Evolutionary conservation across 2,888 invertebrate species (phyloP).

Genomic region (Chouioia cunea): DNA sequence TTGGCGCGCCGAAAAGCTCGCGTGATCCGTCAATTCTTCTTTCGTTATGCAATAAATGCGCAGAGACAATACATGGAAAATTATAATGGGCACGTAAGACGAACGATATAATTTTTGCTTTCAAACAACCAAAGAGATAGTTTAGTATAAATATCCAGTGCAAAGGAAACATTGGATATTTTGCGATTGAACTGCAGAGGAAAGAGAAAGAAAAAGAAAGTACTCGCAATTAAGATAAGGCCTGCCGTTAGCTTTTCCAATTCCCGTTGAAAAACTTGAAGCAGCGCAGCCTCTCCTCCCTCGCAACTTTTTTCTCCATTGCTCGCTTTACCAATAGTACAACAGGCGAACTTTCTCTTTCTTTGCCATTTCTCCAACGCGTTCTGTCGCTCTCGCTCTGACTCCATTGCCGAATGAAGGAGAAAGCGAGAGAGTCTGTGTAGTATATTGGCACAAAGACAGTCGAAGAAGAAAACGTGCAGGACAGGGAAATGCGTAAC

Average conservation of each 20-base stretch:
- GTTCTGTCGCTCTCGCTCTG: not conserved
- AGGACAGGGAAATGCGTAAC: conserved; percentile 55
- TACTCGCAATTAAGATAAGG: conserved; percentile 45
- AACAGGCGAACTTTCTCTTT: conserved; percentile 33
- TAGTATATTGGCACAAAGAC: conserved; percentile 10
- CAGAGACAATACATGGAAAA: conserved; percentile 3
- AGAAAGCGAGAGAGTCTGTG: not conserved
- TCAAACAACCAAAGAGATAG: not conserved
- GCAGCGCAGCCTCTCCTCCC: not conserved
- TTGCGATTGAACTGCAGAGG: conserved; percentile 7
- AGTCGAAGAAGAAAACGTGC: conserved; percentile 41
- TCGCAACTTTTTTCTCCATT: not conserved
- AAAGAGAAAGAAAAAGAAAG: no score
- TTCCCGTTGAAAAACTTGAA: conserved; percentile 39
- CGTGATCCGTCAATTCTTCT: not conserved
- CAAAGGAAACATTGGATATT: not conserved
- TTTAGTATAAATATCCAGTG: conserved; percentile 6
- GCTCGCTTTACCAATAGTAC: conserved; percentile 16
- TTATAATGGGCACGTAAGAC: conserved; percentile 14
- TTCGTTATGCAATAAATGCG: not conserved
- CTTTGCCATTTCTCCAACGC: not conserved
- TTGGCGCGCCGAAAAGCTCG: not conserved
- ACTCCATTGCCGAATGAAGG: conserved; percentile 6
- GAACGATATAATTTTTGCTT: not conserved
- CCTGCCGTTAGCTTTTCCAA: conserved; percentile 50